Conservation (phyloP, 2,888 invertebrate genomes). For the Ectemnius lituratus region DNA sequence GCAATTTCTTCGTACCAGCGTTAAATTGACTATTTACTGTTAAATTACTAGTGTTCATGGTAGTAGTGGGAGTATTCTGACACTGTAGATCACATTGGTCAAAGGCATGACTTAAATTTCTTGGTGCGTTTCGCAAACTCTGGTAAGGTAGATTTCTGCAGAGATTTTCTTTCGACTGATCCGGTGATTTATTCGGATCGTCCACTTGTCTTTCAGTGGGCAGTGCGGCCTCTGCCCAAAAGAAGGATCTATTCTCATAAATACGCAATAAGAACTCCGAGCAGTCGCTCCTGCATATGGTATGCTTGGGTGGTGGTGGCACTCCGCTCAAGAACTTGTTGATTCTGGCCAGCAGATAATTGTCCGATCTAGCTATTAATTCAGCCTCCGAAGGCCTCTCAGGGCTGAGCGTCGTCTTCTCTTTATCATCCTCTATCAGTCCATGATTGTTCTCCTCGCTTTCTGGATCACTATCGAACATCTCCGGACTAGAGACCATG, state of each 20-base stretch:
- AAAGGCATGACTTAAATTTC: constrained; percentile 69
- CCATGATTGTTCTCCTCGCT: constrained; percentile 50
- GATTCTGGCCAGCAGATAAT: constrained; percentile 76
- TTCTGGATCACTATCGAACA: constrained; percentile 73
- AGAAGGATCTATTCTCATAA: constrained; percentile 80
- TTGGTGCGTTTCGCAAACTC: constrained; percentile 57
- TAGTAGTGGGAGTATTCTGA: constrained; percentile 39
- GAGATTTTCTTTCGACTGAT: constrained; percentile 41
- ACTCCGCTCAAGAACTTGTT: constrained; percentile 84
- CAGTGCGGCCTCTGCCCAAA: constrained; percentile 71
- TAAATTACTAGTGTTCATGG: constrained; percentile 17
- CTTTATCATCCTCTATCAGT: constrained; percentile 14
- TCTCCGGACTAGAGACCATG: constrained; percentile 71
- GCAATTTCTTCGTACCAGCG: no score
- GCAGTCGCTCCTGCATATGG: constrained; percentile 83
- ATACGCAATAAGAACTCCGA: constrained; percentile 83
- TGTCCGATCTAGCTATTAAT: constrained; percentile 72
- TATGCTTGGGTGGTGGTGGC: constrained; percentile 87
- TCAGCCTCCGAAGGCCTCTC: constrained; percentile 63
- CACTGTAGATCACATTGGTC: constrained; percentile 65
- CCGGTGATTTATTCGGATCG: constrained; percentile 12
- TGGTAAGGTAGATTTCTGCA: constrained; percentile 49
- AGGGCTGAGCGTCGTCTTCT: constrained; percentile 39
- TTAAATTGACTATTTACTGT: neutral
- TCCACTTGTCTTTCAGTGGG: constrained; percentile 24